phyloP scores from a whole-genome alignment of 2,888 invertebrate species.

The Abrostola tripartita region DNA sequence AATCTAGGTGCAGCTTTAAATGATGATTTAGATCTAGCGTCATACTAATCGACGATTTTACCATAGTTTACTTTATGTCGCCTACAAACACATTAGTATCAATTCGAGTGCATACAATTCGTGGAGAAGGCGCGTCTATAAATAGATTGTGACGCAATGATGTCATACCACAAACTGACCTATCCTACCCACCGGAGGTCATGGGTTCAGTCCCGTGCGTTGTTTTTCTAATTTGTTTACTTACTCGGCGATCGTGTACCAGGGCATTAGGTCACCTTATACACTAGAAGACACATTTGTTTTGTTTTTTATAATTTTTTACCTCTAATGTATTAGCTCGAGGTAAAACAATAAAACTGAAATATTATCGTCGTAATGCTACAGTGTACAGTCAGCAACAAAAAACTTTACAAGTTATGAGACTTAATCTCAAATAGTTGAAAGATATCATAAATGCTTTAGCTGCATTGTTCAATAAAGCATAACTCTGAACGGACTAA shows the following conservation, averaged over 20 bases:
- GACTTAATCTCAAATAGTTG: too few species aligned
- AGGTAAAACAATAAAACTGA: not conserved
- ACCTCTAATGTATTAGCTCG: not conserved
- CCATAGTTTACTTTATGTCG: not conserved
- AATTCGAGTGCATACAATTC: not conserved
- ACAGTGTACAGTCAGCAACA: too few species aligned
- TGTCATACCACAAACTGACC: slow-evolving; percentile 19
- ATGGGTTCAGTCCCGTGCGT: slow-evolving; percentile 19
- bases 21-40: too few species aligned
- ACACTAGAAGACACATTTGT: not conserved
- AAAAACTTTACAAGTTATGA: too few species aligned
- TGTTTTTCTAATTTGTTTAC: not conserved
- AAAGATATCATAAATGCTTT: too few species aligned
- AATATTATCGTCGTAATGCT: too few species aligned
- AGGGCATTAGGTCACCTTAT: not conserved
- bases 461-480: too few species aligned
- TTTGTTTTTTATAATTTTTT: not conserved
- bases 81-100: slow-evolving; percentile 27
- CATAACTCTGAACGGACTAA: too few species aligned
- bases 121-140: slow-evolving; percentile 18
- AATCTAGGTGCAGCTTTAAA: too few species aligned
- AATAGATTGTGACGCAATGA: slow-evolving; percentile 23
- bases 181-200: slow-evolving; percentile 29
- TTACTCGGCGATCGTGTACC: not conserved
- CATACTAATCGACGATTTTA: too few species aligned